These are phyloP conservation scores for Latheticus oryzae DNA, from an alignment of 2,888 invertebrate genomes.

Conservation along the genomic window DNA sequence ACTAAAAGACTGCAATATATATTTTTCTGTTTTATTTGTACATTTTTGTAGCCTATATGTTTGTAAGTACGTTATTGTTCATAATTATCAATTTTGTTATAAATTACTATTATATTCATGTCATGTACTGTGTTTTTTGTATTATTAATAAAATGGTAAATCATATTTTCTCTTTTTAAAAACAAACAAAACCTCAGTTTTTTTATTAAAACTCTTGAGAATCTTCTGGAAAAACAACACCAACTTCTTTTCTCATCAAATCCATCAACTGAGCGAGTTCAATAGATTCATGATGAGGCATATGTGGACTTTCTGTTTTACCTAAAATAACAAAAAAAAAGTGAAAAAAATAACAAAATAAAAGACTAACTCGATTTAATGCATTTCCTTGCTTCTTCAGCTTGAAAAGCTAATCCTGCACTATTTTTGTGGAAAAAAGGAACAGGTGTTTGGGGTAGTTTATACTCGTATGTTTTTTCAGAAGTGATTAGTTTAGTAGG, in stretches of 20 bases:
- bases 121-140: conserved; percentile 51
- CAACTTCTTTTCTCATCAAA: conserved; percentile 70
- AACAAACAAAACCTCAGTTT: conserved; percentile 8
- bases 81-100: conserved; percentile 45
- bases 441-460: conserved; percentile 73
- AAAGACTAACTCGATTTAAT: conserved; percentile 62
- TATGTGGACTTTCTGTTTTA: conserved; percentile 75
- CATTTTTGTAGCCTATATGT: conserved; percentile 39
- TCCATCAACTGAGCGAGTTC: conserved; percentile 79
- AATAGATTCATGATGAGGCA: conserved; percentile 77
- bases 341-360: neutral
- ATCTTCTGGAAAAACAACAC: conserved; percentile 46
- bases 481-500: conserved; percentile 77
- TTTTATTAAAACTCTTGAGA: conserved; percentile 2
- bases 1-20: conserved; percentile 52
- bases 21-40: conserved; percentile 44
- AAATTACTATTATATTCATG: conserved; percentile 45
- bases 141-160: conserved; percentile 45
- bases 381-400: conserved; percentile 80
- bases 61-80: conserved; percentile 48
- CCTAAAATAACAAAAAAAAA: conserved; percentile 65
- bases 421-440: conserved; percentile 72
- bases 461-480: conserved; percentile 72
- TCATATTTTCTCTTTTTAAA: no score
- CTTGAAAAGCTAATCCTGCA: conserved; percentile 81